Evolutionary conservation across 1,140 invertebrate genomes (phyloP).

Genomic region (Diabrotica undecimpunctata): DNA sequence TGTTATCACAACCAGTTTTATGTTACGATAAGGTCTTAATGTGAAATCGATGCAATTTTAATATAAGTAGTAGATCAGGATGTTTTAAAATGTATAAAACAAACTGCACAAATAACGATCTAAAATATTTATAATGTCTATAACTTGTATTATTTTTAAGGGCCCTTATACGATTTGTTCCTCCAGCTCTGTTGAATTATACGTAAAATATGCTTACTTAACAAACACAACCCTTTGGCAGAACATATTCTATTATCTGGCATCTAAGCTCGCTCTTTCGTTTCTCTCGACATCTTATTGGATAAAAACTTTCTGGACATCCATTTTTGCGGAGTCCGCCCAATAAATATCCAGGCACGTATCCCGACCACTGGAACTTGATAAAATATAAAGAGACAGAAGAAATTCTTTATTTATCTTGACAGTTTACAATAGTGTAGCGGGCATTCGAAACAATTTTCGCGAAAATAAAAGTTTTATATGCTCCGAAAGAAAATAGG

Average conservation of each 20-base stretch:
- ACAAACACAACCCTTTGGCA: neutral
- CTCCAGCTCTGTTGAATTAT: no score
- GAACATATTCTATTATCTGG: neutral
- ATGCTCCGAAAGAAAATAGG: conserved; percentile 12
- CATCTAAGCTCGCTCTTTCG: neutral
- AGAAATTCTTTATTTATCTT: conserved; percentile 22
- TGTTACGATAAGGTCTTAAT: no score
- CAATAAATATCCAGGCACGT: conserved; percentile 16
- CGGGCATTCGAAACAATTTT: conserved; percentile 17
- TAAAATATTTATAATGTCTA: no score
- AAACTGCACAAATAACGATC: no score
- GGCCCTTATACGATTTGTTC: no score
- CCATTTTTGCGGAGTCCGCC: neutral
- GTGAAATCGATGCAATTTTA: no score
- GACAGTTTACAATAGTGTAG: conserved; percentile 15
- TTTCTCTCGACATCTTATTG: neutral
- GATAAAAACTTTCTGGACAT: neutral
- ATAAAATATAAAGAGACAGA: conserved; percentile 12
- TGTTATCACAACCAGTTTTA: no score
- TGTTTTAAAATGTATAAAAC: no score
- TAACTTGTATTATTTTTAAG: no score
- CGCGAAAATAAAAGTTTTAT: conserved; percentile 12
- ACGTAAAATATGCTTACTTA: no score
- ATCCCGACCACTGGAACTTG: conserved; percentile 9
- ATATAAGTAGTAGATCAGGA: no score